Evolutionary conservation across 2,888 invertebrate genomes (phyloP).

Genomic region (Andrena minutula): DNA sequence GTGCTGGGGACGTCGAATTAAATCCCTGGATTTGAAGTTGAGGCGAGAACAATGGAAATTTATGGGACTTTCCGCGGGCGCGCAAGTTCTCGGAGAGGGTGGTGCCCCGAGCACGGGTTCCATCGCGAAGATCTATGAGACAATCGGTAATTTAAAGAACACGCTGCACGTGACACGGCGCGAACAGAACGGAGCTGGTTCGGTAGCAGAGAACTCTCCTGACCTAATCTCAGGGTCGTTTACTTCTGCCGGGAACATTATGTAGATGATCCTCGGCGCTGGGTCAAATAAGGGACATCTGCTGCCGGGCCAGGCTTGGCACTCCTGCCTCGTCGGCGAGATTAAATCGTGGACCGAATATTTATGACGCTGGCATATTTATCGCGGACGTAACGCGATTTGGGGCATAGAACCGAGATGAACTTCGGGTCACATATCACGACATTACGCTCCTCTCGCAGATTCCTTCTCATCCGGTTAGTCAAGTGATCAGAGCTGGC

Average conservation of each 20-base stretch:
- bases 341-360: conserved; percentile 79
- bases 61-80: conserved; percentile 30
- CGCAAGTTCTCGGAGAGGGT: conserved; percentile 10
- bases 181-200: not conserved
- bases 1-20: conserved; percentile 32
- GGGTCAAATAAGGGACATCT: conserved; percentile 62
- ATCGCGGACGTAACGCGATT: conserved; percentile 45
- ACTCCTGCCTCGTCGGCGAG: conserved; percentile 63
- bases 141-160: conserved; percentile 56
- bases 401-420: not conserved
- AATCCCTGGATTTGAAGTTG: conserved; percentile 28
- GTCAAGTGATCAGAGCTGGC: too few species aligned
- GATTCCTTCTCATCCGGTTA: too few species aligned
- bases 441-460: not conserved
- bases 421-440: not conserved
- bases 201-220: conserved; percentile 49
- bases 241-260: conserved; percentile 58
- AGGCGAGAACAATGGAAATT: conserved; percentile 51
- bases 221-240: conserved; percentile 61
- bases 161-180: conserved; percentile 49
- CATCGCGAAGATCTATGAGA: conserved; percentile 31
- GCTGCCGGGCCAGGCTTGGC: conserved; percentile 47
- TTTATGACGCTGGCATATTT: conserved; percentile 70
- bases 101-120: not conserved
- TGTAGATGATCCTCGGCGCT: conserved; percentile 61